These are phyloP conservation scores for Calephelis nemesis DNA, from an alignment of 1,140 invertebrate species.

Conservation along the genomic window DNA sequence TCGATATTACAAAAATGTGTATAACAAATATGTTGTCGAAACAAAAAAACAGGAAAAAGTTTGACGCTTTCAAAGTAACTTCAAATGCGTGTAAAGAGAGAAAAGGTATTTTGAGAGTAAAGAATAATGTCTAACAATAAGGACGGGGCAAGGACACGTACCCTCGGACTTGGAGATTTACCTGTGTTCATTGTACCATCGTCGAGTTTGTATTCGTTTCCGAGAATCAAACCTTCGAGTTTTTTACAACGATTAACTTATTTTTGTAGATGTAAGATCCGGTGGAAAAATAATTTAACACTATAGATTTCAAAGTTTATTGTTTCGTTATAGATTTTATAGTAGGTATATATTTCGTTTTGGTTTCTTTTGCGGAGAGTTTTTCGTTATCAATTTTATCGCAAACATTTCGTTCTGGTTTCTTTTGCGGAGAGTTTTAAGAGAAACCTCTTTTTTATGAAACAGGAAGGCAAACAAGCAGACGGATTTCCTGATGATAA, in stretches of 20 bases:
- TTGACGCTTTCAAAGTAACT: not conserved
- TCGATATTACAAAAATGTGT: too few relatives aligned
- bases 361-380: too few relatives aligned
- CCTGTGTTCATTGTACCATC: not conserved
- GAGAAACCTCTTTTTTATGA: too few relatives aligned
- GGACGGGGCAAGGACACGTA: not conserved
- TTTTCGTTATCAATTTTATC: too few relatives aligned
- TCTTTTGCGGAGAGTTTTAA: too few relatives aligned
- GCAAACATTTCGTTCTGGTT: too few relatives aligned
- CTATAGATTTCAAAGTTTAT: not conserved
- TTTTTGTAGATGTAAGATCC: not conserved
- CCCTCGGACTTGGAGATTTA: not conserved
- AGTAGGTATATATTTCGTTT: too few relatives aligned
- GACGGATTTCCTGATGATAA: too few relatives aligned
- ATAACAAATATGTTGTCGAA: too few relatives aligned
- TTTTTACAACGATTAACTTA: conserved; percentile 7
- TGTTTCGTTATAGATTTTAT: too few relatives aligned
- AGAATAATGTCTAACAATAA: conserved; percentile 8
- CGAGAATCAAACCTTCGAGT: not conserved
- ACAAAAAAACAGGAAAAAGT: too few relatives aligned
- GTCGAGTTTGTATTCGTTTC: not conserved
- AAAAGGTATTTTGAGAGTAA: not conserved
- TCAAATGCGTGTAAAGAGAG: not conserved
- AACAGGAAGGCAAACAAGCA: too few relatives aligned
- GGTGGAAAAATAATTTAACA: not conserved